Evolutionary conservation across 2,797 vertebrate species (phyloP).

Genomic region (Sebastes diaconus): DNA sequence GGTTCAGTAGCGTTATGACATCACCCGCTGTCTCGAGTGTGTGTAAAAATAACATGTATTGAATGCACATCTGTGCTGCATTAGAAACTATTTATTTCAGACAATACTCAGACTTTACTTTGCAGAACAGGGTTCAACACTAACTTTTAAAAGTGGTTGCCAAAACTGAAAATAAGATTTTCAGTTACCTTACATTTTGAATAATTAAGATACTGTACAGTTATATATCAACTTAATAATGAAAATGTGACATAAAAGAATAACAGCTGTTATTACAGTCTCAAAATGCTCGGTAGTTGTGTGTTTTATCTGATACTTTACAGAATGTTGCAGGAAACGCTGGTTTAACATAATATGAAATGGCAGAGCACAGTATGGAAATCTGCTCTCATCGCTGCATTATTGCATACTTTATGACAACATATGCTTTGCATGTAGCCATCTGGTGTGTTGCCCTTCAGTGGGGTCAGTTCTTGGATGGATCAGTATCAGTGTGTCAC

Average conservation of each 20-base stretch:
- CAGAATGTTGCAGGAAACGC: no score
- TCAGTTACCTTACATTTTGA: no score
- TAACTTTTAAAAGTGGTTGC: no score
- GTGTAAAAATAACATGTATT: not conserved
- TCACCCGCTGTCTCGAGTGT: not conserved
- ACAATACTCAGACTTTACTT: no score
- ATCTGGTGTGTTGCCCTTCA: constrained; percentile 36
- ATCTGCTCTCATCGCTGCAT: constrained; percentile 13
- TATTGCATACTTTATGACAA: constrained; percentile 63
- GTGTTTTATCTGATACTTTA: not conserved
- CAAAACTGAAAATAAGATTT: no score
- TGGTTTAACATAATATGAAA: not conserved
- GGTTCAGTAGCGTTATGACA: not conserved
- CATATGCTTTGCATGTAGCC: constrained; percentile 61
- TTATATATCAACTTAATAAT: no score
- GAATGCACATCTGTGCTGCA: not conserved
- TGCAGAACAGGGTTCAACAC: no score
- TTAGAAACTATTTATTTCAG: not conserved
- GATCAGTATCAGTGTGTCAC: not conserved
- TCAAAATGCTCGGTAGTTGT: not conserved
- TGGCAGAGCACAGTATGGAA: not conserved
- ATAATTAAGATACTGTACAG: no score
- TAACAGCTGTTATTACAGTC: no score
- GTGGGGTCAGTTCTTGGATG: constrained; percentile 5
- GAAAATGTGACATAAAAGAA: not conserved